These are phyloP conservation scores for Pristionchus arcanus DNA, from an alignment of 2,888 invertebrate genomes.

Conservation along the genomic window DNA sequence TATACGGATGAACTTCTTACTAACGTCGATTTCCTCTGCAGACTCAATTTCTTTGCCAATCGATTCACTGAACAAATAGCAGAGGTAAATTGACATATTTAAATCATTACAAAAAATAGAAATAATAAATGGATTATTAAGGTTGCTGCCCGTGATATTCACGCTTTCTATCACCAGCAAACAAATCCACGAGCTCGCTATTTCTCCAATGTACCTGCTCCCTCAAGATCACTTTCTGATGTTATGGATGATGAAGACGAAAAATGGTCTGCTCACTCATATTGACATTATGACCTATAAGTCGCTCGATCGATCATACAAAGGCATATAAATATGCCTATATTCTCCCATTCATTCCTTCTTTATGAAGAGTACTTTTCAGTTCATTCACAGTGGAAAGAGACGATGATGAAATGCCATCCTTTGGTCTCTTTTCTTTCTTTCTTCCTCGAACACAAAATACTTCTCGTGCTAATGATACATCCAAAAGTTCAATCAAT, in stretches of 20 bases:
- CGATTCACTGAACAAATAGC: conserved; percentile 76
- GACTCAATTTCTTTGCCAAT: conserved; percentile 76
- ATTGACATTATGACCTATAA: no score
- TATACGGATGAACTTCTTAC: conserved; percentile 67
- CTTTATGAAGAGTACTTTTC: background rate
- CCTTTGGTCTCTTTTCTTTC: conserved; percentile 65
- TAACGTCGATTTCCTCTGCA: conserved; percentile 74
- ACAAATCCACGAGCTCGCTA: conserved; percentile 76
- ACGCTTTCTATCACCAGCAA: conserved; percentile 62
- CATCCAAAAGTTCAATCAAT: conserved; percentile 63
- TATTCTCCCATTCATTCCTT: background rate
- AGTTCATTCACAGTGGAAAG: conserved; percentile 54
- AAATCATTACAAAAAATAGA: background rate
- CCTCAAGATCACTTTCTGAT: background rate
- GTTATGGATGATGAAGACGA: conserved; percentile 45
- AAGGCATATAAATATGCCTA: background rate
- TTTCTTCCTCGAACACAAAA: conserved; percentile 60
- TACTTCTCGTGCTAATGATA: conserved; percentile 56
- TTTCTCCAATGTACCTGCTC: conserved; percentile 66
- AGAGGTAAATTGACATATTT: conserved; percentile 64
- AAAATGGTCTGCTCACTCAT: background rate
- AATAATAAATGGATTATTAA: conserved; percentile 56
- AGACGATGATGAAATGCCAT: conserved; percentile 35
- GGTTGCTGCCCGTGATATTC: conserved; percentile 68
- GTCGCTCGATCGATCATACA: no score